Conservation (phyloP, 2,888 invertebrate genomes). For the Embidobia sp. region DNA sequence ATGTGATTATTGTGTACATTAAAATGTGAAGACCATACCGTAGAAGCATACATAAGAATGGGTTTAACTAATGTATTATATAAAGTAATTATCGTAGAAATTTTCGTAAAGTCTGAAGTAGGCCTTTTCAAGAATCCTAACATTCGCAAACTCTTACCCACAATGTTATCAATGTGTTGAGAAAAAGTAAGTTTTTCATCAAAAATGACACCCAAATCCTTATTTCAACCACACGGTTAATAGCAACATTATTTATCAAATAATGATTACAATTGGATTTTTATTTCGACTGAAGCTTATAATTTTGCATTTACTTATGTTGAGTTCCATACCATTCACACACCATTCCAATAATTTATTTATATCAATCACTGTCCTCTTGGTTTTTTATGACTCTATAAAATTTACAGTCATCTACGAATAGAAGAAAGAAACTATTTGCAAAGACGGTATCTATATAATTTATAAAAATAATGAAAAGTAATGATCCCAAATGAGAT, state of each 20-base stretch:
- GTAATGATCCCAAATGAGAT: conserved; percentile 1
- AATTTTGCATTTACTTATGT: conserved; percentile 2
- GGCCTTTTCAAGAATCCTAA: conserved; percentile 2
- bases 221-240: not conserved
- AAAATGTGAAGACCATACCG: not conserved
- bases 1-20: not conserved
- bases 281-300: not conserved
- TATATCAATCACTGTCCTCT: not conserved
- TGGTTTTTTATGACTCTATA: not conserved
- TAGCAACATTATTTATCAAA: not conserved
- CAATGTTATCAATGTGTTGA: not conserved
- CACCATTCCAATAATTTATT: not conserved
- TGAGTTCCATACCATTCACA: not conserved
- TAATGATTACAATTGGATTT: not conserved
- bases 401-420: conserved; percentile 3
- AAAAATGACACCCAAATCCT: conserved; percentile 5
- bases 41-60: too few relatives aligned
- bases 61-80: not conserved
- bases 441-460: not conserved
- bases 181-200: not conserved
- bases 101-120: not conserved
- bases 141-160: not conserved
- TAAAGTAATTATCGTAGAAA: not conserved
- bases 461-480: conserved; percentile 11
- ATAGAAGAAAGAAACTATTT: not conserved